Conservation (phyloP, 2,888 invertebrate species). For the Ramazzottius varieornatus region DNA sequence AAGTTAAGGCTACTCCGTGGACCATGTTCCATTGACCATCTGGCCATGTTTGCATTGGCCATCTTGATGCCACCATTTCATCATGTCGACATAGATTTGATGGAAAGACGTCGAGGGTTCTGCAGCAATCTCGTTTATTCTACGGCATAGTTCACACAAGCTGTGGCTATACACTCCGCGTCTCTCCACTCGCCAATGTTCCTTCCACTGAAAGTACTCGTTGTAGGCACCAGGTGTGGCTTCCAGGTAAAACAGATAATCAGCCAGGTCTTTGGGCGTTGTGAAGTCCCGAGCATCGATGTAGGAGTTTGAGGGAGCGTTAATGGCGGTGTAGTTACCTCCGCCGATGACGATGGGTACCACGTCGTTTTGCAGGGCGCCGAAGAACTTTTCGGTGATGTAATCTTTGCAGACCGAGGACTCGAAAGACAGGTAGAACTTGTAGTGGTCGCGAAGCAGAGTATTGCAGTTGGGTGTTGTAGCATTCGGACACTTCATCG, state of each 20-base stretch:
- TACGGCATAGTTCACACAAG: conserved; percentile 4
- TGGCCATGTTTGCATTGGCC: neutral
- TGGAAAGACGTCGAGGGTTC: neutral
- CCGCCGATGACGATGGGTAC: conserved; percentile 5
- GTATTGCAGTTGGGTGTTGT: neutral
- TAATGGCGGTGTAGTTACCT: conserved; percentile 4
- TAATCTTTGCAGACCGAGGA: conserved; percentile 3
- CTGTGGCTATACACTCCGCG: neutral
- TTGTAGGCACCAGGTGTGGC: conserved; percentile 4
- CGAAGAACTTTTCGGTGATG: conserved; percentile 7
- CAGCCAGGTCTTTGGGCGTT: neutral
- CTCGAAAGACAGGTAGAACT: conserved; percentile 5
- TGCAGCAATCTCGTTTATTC: neutral
- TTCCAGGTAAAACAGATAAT: conserved; percentile 3
- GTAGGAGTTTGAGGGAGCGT: conserved; percentile 4
- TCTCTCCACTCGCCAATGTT: neutral
- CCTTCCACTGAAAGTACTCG: conserved; percentile 5
- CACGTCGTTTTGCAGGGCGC: conserved; percentile 1
- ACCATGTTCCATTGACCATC: neutral
- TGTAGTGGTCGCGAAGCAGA: conserved; percentile 2
- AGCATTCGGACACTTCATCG: neutral
- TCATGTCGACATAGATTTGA: conserved; percentile 2
- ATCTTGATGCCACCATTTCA: conserved; percentile 3
- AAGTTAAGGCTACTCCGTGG: no score
- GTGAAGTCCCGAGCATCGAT: conserved; percentile 5